phyloP scores from a whole-genome alignment of 2,888 invertebrate species.

The Cheilosia vernalis region DNA sequence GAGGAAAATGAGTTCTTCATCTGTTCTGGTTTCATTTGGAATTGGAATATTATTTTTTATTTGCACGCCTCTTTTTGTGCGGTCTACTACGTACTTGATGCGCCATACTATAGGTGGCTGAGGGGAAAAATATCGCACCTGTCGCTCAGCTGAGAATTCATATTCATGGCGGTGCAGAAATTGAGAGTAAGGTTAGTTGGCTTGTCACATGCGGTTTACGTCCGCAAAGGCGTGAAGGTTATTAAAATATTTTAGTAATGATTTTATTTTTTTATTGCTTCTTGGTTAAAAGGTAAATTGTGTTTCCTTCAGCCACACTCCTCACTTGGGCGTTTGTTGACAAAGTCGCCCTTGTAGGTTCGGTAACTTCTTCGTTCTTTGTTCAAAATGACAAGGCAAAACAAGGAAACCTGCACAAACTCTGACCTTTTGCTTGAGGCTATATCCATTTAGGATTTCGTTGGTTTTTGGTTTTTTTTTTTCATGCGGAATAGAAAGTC shows the following conservation, averaged over 20 bases:
- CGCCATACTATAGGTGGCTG: conserved; percentile 1
- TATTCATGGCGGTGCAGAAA: conserved; percentile 11
- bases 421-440: background rate
- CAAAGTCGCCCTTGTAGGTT: background rate
- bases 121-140: conserved; percentile 17
- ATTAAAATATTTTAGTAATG: conserved; percentile 18
- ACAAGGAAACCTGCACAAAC: background rate
- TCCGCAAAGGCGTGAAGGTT: conserved; percentile 34
- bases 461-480: background rate
- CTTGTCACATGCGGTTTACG: conserved; percentile 15
- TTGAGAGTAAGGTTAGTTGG: conserved; percentile 33
- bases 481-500: background rate
- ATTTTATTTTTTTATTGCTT: conserved; percentile 15
- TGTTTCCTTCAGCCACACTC: background rate
- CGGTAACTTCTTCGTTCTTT: background rate
- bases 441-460: background rate
- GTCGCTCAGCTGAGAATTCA: conserved; percentile 14
- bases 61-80: conserved; percentile 1
- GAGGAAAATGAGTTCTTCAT: background rate
- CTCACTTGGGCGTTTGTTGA: background rate
- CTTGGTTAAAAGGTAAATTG: background rate
- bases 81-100: background rate
- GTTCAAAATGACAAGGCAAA: conserved; percentile 1
- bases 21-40: conserved; percentile 27
- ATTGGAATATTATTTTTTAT: background rate